phyloP scores from a whole-genome alignment of 2,888 invertebrate genomes.

The Stratiomys singularior region DNA sequence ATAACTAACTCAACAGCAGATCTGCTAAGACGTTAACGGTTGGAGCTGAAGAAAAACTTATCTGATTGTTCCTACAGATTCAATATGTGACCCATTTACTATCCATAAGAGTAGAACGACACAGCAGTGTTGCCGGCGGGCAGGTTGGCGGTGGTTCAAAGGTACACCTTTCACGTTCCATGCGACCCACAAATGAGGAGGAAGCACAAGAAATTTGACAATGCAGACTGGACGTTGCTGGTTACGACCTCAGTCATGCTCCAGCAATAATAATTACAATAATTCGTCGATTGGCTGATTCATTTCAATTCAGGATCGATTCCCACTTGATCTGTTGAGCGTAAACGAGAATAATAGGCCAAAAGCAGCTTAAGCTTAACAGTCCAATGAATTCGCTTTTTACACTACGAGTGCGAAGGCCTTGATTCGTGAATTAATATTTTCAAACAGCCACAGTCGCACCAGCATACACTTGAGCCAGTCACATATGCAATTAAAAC shows the following conservation, averaged over 20 bases:
- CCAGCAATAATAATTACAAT: conserved; percentile 1
- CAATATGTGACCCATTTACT: conserved; percentile 13
- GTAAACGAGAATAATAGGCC: too few species aligned
- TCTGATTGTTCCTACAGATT: conserved; percentile 9
- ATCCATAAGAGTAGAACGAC: background rate
- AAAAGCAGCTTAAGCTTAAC: too few species aligned
- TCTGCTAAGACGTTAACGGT: background rate
- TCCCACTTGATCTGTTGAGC: background rate
- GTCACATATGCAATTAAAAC: conserved; percentile 14
- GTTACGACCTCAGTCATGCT: background rate
- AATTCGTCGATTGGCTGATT: conserved; percentile 24
- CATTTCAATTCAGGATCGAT: conserved; percentile 1
- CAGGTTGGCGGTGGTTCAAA: background rate
- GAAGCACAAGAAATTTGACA: background rate
- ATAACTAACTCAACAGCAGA: background rate
- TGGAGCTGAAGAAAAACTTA: background rate
- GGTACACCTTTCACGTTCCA: conserved; percentile 15
- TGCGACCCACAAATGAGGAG: background rate
- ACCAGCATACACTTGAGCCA: background rate
- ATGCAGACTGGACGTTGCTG: background rate
- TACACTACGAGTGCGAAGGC: background rate
- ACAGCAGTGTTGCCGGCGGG: background rate
- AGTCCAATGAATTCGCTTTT: background rate
- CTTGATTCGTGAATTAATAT: conserved; percentile 31
- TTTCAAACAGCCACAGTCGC: background rate